These are phyloP conservation scores for Columba janthina DNA, from an alignment of 2,113 vertebrate genomes.

Conservation along the genomic window DNA sequence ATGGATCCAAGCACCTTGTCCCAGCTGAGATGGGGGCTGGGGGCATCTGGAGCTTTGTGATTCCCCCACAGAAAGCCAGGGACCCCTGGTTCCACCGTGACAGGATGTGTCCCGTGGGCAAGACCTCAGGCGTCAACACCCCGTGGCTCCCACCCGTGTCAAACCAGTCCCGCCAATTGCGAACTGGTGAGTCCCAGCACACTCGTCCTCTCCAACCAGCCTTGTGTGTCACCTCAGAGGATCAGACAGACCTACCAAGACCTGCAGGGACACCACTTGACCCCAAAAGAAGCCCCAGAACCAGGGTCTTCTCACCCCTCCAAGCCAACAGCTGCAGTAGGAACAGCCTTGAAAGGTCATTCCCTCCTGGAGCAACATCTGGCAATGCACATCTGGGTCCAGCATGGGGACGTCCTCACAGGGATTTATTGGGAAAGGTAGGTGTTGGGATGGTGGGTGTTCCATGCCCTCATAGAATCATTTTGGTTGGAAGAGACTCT, in stretches of 20 bases:
- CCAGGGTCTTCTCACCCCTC: not conserved
- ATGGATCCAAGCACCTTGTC: not conserved
- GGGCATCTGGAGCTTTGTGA: not conserved
- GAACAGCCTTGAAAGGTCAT: not conserved
- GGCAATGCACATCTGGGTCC: not conserved
- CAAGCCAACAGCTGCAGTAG: not conserved
- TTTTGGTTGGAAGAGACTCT: too few species aligned
- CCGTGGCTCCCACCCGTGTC: fast-evolving
- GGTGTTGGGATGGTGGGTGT: not conserved
- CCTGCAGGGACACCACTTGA: not conserved
- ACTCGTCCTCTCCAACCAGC: not conserved
- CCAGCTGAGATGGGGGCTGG: not conserved
- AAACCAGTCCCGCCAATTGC: not conserved
- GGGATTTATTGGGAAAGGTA: not conserved
- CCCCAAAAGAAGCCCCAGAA: not conserved
- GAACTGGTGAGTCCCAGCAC: not conserved
- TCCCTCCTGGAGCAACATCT: not conserved
- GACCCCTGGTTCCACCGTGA: fast-evolving
- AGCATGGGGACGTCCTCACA: fast-evolving
- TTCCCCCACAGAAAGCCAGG: not conserved
- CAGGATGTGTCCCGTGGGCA: fast-evolving
- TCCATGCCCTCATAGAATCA: not conserved
- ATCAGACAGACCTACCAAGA: not conserved
- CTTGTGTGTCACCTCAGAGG: not conserved
- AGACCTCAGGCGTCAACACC: not conserved